phyloP scores from a whole-genome alignment of 1,140 invertebrate genomes.

The Procambarus virginalis region DNA sequence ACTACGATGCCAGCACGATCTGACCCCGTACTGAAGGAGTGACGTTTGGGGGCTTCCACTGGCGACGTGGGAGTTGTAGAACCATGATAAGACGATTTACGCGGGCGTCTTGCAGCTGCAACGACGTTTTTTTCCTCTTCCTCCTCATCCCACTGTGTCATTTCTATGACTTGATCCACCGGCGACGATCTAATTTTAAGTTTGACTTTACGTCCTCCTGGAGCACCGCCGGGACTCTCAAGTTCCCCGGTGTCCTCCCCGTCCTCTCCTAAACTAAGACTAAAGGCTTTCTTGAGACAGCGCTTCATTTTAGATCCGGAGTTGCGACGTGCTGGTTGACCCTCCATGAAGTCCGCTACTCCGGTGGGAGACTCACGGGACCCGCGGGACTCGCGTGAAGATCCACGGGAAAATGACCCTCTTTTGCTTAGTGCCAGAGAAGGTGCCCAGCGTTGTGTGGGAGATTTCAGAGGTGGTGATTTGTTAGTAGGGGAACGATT shows the following conservation, averaged over 20 bases:
- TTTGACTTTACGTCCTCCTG: conserved; percentile 50
- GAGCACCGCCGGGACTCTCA: conserved; percentile 7
- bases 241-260: conserved; percentile 9
- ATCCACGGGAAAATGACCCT: conserved; percentile 35
- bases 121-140: conserved; percentile 58
- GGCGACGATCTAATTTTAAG: conserved; percentile 52
- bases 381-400: conserved; percentile 34
- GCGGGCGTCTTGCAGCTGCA: conserved; percentile 32
- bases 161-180: conserved; percentile 50
- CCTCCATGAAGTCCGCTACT: not conserved
- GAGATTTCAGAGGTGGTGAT: conserved; percentile 52
- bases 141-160: conserved; percentile 59
- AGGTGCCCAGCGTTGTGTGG: conserved; percentile 47
- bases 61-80: conserved; percentile 52
- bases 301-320: conserved; percentile 34
- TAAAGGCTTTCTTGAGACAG: conserved; percentile 60
- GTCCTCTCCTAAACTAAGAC: conserved; percentile 55
- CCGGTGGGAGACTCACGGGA: conserved; percentile 52
- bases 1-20: conserved; percentile 66
- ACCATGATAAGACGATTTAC: conserved; percentile 68
- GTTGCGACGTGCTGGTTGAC: conserved; percentile 8
- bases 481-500: conserved; percentile 47
- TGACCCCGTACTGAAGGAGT: conserved; percentile 64
- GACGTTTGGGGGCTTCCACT: conserved; percentile 65
- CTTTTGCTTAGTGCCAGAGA: conserved; percentile 27